Evolutionary conservation across 2,797 vertebrate species (phyloP).

Genomic region (Vespertilio murinus): DNA sequence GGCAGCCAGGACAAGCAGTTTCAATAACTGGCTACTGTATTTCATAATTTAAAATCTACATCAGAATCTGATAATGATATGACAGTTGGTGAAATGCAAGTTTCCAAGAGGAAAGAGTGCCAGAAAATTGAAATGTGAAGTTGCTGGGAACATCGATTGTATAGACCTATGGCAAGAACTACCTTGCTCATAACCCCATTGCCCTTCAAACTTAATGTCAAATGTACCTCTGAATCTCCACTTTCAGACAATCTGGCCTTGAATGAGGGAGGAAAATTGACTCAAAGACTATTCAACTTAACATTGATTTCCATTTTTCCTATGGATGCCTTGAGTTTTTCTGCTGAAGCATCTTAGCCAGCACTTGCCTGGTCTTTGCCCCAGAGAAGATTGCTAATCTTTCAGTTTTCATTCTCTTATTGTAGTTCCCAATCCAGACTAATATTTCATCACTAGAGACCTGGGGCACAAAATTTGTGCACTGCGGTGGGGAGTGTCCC

Average conservation of each 20-base stretch:
- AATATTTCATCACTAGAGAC: background rate
- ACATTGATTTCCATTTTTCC: background rate
- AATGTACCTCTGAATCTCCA: background rate
- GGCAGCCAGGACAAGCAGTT: background rate
- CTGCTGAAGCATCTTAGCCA: background rate
- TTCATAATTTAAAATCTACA: slow-evolving; percentile 51
- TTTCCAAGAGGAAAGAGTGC: slow-evolving; percentile 26
- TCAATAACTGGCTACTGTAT: slow-evolving; percentile 10
- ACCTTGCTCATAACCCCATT: background rate
- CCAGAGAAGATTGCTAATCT: background rate
- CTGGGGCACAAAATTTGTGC: too few relatives aligned
- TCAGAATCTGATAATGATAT: background rate
- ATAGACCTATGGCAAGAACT: background rate
- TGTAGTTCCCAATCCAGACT: background rate
- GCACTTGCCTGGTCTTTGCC: background rate
- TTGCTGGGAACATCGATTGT: background rate
- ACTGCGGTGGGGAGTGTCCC: too few relatives aligned
- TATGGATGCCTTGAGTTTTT: background rate
- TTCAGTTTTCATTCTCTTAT: background rate
- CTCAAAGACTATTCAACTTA: background rate
- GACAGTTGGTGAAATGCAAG: slow-evolving; percentile 1
- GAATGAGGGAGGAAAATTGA: background rate
- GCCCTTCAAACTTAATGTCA: background rate
- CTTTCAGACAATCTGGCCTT: background rate
- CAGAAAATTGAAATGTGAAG: background rate